Base-by-base conservation (phyloP, 2,888 invertebrate genomes). In the Pseudanteris insignis region DNA sequence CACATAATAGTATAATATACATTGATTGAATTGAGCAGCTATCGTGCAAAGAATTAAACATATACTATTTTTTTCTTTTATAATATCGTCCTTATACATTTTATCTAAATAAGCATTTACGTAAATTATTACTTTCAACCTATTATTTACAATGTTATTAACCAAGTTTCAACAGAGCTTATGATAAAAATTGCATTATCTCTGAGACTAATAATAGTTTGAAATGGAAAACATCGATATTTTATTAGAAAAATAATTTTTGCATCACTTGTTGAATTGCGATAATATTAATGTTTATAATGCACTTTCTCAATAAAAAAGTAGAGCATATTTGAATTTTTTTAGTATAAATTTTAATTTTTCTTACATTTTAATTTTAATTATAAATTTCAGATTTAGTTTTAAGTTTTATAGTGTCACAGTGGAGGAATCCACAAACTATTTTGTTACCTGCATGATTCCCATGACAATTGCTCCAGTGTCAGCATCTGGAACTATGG, bases 381-480 rank as follows among this genome's bases (percentile, higher is more conserved):
- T n/a, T n/a, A n/a, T n/a, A n/a, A n/a, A n/a, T n/a, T n/a, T n/a
- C n/a, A n/a, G n/a, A n/a, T n/a, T n/a, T n/a, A n/a, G n/a, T n/a
- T n/a, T n/a, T n/a, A n/a, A n/a, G n/a, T n/a, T n/a, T n/a, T n/a
- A n/a, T n/a, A n/a, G n/a, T n/a, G n/a, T n/a, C n/a, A n/a, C n/a
- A n/a, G n/a, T n/a, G n/a, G n/a, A n/a, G n/a, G n/a, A n/a, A n/a
- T n/a, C n/a, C n/a, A n/a, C n/a, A n/a, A n/a, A n/a, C n/a, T n/a
- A n/a, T n/a, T n/a, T n/a, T n/a, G n/a, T n/a, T n/a, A n/a, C n/a
- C 81, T 94, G 94, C 69, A 94, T 89, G 0, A 85, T 84, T n/a
- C 93, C 94, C 21, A 95, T 88, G 37, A 93, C 85, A 24, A 94
- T 91, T 0, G 92, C 86, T 0, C 90, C 86, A 3, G 85, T 74